Percentiles rank a stretch among this genome's conserved stretches.
These are phyloP conservation scores for Homarus gammarus DNA, from an alignment of 2,888 invertebrate species.

Conservation along the genomic window DNA sequence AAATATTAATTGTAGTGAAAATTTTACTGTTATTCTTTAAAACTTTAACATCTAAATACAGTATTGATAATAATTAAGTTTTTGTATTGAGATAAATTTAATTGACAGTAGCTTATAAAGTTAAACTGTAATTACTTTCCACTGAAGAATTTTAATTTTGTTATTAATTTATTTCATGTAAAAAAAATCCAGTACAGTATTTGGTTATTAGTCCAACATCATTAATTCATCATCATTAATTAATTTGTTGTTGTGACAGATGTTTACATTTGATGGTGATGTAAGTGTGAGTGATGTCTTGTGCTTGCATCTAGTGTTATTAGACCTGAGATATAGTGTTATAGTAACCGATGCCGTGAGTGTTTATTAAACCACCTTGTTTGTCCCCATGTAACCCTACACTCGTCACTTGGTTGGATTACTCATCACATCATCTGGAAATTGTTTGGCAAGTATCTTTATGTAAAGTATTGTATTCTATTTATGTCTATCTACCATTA, in stretches of 20 bases:
- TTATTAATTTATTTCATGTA: too few species aligned
- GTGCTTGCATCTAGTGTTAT: neutral
- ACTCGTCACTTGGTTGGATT: slow-evolving; percentile 41
- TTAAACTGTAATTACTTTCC: too few species aligned
- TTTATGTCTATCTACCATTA: too few species aligned
- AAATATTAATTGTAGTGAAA: neutral
- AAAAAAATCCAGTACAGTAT: too few species aligned
- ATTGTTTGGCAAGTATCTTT: slow-evolving; percentile 42
- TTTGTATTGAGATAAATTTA: too few species aligned
- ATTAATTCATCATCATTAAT: too few species aligned
- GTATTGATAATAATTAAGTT: too few species aligned
- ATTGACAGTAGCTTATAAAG: too few species aligned
- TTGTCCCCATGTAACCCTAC: slow-evolving; percentile 40
- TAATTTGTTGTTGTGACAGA: neutral
- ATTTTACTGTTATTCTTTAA: too few species aligned
- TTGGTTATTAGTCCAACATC: too few species aligned
- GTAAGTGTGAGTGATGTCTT: neutral
- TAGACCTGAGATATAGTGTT: neutral
- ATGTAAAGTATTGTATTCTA: neutral
- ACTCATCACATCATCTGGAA: slow-evolving; percentile 29
- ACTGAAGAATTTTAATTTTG: too few species aligned
- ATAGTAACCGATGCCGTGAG: neutral
- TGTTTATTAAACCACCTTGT: slow-evolving; percentile 40
- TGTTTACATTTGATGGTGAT: neutral
- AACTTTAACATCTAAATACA: too few species aligned